Base-by-base conservation (phyloP, 1,140 invertebrate genomes). In the Neotoxoptera formosana region DNA sequence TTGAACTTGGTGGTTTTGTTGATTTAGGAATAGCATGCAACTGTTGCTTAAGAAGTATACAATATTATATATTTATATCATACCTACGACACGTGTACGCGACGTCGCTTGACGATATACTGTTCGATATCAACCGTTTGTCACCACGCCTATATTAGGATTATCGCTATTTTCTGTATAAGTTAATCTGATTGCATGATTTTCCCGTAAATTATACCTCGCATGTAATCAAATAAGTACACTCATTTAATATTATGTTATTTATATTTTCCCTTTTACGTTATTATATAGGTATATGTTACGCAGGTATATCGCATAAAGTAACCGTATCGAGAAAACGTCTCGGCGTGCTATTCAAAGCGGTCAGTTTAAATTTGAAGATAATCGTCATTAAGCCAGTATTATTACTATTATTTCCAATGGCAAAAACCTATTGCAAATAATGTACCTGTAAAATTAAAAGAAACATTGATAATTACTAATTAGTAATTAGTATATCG, bases 281-380 rank as follows among this genome's bases (percentile, higher is more conserved):
- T 23, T 83, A 34, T 34, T 20, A 67, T 34, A 48, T 48, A 51
- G 48, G 20, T 76, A n/a, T 83, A 67, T n/a, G n/a, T 30, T 67
- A 67, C 11, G 60, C 11, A 76, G 30, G n/a, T 17, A 34, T 67
- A n/a, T 76, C 60, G 6, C n/a, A n/a, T 34, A n/a, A 76, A 76
- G 60, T 76, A n/a, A 76, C 60, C 60, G 34, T 83, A 83, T 83
- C 76, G 76, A 83, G 60, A 76, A 76, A 76, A 36, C 34, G 76
- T 83, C n/a, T 36, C 7, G 76, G 21, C 34, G 34, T 21, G 34
- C 76, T 36, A 83, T 83, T 83, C 76, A 83, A 83, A 83, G 34
- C 34, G n/a, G 36, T 83, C 21, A 23, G 36, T 21, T 83, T 41
- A 41, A 41, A 83, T 83, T 83, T 36, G 76, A 36, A 36, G 7